Evolutionary conservation across 1,140 invertebrate species (phyloP).

Genomic region (Ectropis grisescens): DNA sequence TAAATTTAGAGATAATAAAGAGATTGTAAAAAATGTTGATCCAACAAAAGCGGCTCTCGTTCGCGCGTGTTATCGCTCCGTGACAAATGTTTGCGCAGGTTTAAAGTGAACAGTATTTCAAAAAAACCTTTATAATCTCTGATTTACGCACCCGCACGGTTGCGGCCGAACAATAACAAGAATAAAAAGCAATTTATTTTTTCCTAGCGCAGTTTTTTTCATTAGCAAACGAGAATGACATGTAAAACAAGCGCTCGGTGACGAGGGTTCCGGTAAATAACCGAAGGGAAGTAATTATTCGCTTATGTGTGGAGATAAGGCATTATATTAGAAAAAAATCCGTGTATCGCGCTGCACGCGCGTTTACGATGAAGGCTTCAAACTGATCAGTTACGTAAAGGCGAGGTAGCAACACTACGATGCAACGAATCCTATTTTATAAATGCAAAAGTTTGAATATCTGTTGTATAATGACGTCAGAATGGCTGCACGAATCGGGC

Average conservation of each 20-base stretch:
- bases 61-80: conserved; percentile 20
- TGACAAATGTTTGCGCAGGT: conserved; percentile 26
- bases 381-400: no score
- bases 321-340: conserved; percentile 10
- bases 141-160: conserved; percentile 36
- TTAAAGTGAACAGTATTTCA: conserved; percentile 27
- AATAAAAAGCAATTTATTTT: conserved; percentile 55
- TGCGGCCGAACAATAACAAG: conserved; percentile 44
- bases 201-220: conserved; percentile 45
- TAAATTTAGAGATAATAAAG: no score
- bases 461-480: no score
- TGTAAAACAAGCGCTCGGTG: conserved; percentile 53
- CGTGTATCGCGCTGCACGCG: no score
- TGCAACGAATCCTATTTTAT: no score
- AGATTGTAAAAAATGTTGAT: no score
- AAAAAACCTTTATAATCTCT: conserved; percentile 36
- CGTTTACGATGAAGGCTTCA: no score
- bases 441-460: no score
- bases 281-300: conserved; percentile 49
- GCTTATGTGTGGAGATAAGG: conserved; percentile 21
- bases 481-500: no score
- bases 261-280: conserved; percentile 56
- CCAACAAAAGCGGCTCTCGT: no score
- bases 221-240: conserved; percentile 56
- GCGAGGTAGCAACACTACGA: no score